phyloP scores from a whole-genome alignment of 2,113 vertebrate species.

The Phoenicopterus ruber region DNA sequence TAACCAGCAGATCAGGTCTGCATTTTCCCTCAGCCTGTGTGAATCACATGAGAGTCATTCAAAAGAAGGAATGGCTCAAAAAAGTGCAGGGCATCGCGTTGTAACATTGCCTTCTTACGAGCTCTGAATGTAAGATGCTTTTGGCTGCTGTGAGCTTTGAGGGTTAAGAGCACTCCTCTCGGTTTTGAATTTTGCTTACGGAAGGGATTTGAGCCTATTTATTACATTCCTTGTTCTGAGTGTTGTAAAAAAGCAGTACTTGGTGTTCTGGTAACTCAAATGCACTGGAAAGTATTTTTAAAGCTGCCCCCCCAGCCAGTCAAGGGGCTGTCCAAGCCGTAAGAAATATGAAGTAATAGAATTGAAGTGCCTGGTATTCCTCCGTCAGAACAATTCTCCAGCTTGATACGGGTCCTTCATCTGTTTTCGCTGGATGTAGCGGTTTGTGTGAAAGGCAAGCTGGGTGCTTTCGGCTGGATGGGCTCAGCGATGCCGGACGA shows the following conservation, averaged over 20 bases:
- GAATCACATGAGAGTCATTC: neutral
- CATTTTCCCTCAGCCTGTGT: neutral
- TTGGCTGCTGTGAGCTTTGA: neutral
- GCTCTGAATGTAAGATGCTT: neutral
- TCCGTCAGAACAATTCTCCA: neutral
- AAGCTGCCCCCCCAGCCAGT: neutral
- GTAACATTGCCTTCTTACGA: neutral
- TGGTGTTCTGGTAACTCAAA: neutral
- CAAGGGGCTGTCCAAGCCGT: neutral
- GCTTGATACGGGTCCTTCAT: neutral
- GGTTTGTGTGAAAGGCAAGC: neutral
- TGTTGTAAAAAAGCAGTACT: neutral
- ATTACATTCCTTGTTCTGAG: neutral
- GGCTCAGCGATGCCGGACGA: neutral
- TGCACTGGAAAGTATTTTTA: neutral
- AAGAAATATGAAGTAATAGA: neutral
- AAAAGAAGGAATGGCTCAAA: neutral
- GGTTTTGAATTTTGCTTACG: neutral
- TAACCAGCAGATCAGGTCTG: neutral
- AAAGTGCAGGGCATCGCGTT: neutral
- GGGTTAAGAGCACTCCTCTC: neutral
- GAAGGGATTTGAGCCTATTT: neutral
- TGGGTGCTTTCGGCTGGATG: neutral
- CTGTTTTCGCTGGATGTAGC: neutral
- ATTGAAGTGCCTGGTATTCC: neutral